Conservation (phyloP, 2,888 invertebrate species). For the Escarpia spicata region DNA sequence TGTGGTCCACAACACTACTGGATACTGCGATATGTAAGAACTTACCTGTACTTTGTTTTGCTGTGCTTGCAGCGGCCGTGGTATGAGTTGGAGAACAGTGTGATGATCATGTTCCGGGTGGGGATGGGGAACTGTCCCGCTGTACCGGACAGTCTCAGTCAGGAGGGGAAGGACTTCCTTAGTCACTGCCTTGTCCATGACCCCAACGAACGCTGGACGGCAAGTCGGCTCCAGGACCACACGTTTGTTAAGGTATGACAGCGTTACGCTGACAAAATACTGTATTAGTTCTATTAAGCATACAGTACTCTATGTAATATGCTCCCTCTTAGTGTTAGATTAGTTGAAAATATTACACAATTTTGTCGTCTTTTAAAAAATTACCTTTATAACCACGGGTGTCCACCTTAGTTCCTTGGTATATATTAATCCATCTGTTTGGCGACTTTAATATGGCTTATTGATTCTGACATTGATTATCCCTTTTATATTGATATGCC, state of each 20-base stretch:
- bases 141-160: conserved; percentile 79
- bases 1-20: too few relatives aligned
- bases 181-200: conserved; percentile 83
- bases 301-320: neutral
- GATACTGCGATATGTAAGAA: too few relatives aligned
- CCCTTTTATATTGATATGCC: too few relatives aligned
- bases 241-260: conserved; percentile 45
- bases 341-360: too few relatives aligned
- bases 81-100: conserved; percentile 90
- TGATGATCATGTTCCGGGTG: conserved; percentile 95
- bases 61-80: conserved; percentile 80
- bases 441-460: too few relatives aligned
- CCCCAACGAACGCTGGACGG: conserved; percentile 78
- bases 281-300: neutral
- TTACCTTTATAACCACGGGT: too few relatives aligned
- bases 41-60: too few relatives aligned
- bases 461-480: too few relatives aligned
- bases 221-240: conserved; percentile 73
- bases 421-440: too few relatives aligned
- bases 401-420: too few relatives aligned
- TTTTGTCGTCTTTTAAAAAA: too few relatives aligned
- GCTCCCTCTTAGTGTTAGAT: too few relatives aligned
- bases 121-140: conserved; percentile 89
- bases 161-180: conserved; percentile 85
- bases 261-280: neutral